Percentiles rank a stretch among this genome's conserved stretches.
Evolutionary conservation across 2,113 vertebrate genomes (phyloP).

Genomic region (Alouatta palliata): DNA sequence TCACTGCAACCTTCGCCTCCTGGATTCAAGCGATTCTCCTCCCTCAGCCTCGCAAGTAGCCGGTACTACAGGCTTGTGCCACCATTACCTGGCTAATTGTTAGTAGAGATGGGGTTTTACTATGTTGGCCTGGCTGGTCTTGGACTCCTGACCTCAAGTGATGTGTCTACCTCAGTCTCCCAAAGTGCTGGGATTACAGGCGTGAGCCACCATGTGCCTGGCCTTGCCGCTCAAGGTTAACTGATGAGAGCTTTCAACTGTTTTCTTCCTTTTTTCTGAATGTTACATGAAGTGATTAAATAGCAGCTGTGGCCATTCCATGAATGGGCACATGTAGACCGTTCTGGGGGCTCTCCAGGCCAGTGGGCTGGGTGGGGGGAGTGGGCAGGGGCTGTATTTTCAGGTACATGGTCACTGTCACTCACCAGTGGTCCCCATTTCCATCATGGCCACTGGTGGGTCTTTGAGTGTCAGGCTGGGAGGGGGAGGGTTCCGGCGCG

Average conservation of each 20-base stretch:
- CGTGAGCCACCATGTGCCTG: no score
- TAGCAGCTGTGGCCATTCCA: rapidly evolving
- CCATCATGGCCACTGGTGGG: not conserved
- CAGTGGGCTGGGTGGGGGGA: not conserved
- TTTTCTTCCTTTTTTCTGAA: rapidly evolving
- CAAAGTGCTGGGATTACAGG: no score
- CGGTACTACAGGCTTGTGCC: no score
- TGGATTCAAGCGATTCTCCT: no score
- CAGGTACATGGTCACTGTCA: not conserved
- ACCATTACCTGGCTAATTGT: no score
- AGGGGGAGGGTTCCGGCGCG: not conserved
- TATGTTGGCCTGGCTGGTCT: no score
- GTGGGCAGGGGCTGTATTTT: not conserved
- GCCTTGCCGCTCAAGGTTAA: not conserved
- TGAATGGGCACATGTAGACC: rapidly evolving
- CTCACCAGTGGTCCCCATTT: not conserved
- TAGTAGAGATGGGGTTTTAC: no score
- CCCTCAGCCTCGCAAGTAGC: no score
- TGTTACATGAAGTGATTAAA: rapidly evolving
- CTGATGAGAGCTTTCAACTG: not conserved
- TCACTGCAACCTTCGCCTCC: no score
- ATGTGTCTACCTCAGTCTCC: no score
- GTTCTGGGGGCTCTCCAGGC: not conserved
- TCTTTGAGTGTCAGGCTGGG: not conserved
- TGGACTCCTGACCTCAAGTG: no score